Evolutionary conservation across 2,113 vertebrate species (phyloP), one percentile per base, ranked within the genome.

Genomic region (Aegypius monachus): DNA sequence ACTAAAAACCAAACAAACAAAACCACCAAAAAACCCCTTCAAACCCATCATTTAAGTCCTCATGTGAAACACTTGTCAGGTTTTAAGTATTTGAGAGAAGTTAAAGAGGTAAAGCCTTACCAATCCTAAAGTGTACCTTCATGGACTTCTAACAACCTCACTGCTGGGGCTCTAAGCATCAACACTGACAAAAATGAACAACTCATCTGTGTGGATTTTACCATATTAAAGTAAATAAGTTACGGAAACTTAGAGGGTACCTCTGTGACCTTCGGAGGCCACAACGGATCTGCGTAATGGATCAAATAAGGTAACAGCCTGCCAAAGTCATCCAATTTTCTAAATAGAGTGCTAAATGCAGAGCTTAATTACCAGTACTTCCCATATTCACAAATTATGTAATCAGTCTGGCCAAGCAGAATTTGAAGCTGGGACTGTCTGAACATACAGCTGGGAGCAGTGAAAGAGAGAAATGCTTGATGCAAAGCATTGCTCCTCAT

Each of bases 321-420:
- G 53, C 48, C 45, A 71, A 89, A 85, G 74, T 80, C 18, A 71
- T 82, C 50, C 63, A 11, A 4, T 88, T 85, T 88, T 86, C 89
- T 94, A 90, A 88, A 90, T 16, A 85, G 18, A 1, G 83, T 61
- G 83, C 86, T 93, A 97, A 92, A 36, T 45, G 67, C 45, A 47
- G 62, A 87, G 66, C 74, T 93, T 96, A 92, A 95, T 94, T 95
- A 91, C 22, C 58, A 77, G 45, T 34, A 77, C 74, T 93, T 86
- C 94, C 53, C 87, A 56, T 86, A 94, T 71, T 94, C 91, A 92
- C 17, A 1, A 66, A 87, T 94, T 95, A 89, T 0, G 0, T 77
- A 91, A 93, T 73, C 74, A 55, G 70, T 45, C 81, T 91, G 66
- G n/a, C 32, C 8, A 3, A 77, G 52, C 38, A 68, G 62, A 93